Evolutionary conservation across 1,140 invertebrate species (phyloP).

Genomic region (Drosophila pallidifrons): DNA sequence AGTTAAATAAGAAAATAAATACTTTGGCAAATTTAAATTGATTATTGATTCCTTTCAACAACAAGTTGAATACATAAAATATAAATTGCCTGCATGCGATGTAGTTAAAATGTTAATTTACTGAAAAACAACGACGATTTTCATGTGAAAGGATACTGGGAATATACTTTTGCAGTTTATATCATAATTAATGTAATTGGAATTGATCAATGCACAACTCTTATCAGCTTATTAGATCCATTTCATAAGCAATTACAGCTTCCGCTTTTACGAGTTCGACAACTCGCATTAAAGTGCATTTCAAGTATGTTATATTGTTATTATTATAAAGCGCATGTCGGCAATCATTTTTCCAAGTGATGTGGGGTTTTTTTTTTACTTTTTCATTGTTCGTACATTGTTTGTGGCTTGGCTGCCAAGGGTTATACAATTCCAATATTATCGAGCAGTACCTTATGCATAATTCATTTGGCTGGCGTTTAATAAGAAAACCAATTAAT

Average conservation of each 20-base stretch:
- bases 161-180: not conserved
- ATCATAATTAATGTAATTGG: slow-evolving; percentile 21
- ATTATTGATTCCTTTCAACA: too few relatives aligned
- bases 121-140: too few relatives aligned
- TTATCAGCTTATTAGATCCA: slow-evolving; percentile 51
- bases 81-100: too few relatives aligned
- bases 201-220: slow-evolving; percentile 41
- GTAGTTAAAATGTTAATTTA: too few relatives aligned
- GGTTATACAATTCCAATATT: slow-evolving; percentile 43
- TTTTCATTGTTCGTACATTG: not conserved
- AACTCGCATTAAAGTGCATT: slow-evolving; percentile 3
- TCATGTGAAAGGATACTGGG: not conserved
- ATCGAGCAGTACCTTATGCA: slow-evolving; percentile 48
- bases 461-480: slow-evolving; percentile 73
- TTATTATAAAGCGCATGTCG: not conserved
- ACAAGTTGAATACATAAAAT: too few relatives aligned
- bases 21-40: too few relatives aligned
- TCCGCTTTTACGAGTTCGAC: slow-evolving; percentile 20
- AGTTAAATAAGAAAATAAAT: too few relatives aligned
- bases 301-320: slow-evolving; percentile 9
- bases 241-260: slow-evolving; percentile 47
- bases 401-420: not conserved
- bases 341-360: slow-evolving; percentile 2
- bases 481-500: slow-evolving; percentile 81
- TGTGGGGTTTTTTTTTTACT: not conserved